A percentile compares a stretch with the other conserved stretches of the same genome.
These are phyloP conservation scores for Chitala chitala DNA, from an alignment of 2,113 vertebrate genomes.

Conservation along the genomic window DNA sequence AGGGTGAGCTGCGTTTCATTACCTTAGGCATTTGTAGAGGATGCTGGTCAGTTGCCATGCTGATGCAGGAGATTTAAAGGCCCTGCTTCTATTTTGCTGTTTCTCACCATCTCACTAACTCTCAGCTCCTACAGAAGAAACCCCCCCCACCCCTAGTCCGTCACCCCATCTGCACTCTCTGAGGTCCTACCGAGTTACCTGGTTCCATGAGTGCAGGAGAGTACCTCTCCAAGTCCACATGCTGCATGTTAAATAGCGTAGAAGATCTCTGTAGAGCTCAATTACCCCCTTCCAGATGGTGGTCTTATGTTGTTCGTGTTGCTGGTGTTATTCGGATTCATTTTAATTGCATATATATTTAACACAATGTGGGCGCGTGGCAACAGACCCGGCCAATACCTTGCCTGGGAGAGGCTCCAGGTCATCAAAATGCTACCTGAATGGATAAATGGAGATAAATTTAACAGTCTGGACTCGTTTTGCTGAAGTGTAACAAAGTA, in stretches of 20 bases:
- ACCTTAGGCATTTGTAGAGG: too few relatives aligned
- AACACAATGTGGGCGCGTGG: not conserved
- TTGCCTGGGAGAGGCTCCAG: not conserved
- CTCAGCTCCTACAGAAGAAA: too few relatives aligned
- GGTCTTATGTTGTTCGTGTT: not conserved
- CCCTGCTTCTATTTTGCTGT: too few relatives aligned
- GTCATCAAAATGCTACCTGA: not conserved
- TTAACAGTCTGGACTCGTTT: not conserved
- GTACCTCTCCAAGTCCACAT: not conserved
- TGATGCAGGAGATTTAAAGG: too few relatives aligned
- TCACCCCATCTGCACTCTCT: not conserved
- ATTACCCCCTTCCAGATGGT: not conserved
- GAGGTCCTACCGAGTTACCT: not conserved
- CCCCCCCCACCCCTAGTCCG: not conserved
- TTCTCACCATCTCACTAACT: too few relatives aligned
- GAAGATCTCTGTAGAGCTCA: slow-evolving; percentile 7
- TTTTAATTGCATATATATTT: not conserved
- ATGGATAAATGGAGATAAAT: not conserved
- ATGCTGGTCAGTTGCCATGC: too few relatives aligned
- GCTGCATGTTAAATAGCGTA: slow-evolving; percentile 11
- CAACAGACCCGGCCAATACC: not conserved
- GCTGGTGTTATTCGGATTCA: not conserved
- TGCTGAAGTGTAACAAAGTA: not conserved
- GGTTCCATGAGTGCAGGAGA: slow-evolving; percentile 3
- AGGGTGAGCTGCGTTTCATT: too few relatives aligned